These are phyloP conservation scores for Aptenodytes forsteri DNA, from an alignment of 2,113 vertebrate genomes.

Conservation along the genomic window DNA sequence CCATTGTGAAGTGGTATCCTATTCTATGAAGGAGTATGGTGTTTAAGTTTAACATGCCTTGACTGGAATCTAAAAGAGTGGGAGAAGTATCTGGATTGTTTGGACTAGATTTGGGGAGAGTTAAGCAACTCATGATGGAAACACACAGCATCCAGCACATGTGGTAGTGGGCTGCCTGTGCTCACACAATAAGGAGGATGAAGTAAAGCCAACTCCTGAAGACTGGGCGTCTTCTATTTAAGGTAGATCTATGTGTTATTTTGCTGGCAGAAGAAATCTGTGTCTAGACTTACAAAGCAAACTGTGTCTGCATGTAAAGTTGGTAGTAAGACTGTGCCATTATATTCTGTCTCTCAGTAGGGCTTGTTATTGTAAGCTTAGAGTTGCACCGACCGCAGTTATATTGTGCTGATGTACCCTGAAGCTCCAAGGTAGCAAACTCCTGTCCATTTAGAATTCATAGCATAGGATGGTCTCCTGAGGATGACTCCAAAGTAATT, in stretches of 20 bases:
- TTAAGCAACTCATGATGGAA: background rate
- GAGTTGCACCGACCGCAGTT: background rate
- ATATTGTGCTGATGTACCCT: background rate
- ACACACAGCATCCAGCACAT: background rate
- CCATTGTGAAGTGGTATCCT: background rate
- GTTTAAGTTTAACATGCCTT: background rate
- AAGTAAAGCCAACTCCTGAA: background rate
- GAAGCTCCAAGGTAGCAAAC: background rate
- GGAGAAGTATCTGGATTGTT: background rate
- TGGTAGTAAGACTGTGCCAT: background rate
- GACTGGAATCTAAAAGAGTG: background rate
- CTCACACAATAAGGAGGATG: too few species aligned
- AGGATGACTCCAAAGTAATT: slow-evolving; percentile 11
- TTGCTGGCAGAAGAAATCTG: background rate
- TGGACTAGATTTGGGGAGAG: background rate
- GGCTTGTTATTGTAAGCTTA: background rate
- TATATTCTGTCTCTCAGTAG: background rate
- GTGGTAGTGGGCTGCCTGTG: background rate
- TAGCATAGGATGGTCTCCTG: background rate
- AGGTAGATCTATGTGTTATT: background rate
- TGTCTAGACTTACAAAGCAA: background rate
- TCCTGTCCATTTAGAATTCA: slow-evolving; percentile 7
- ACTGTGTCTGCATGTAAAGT: background rate
- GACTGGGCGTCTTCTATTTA: background rate
- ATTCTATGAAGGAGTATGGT: background rate